Base-by-base conservation (phyloP, 2,113 vertebrate species). In the Syngnathoides biaculeatus region DNA sequence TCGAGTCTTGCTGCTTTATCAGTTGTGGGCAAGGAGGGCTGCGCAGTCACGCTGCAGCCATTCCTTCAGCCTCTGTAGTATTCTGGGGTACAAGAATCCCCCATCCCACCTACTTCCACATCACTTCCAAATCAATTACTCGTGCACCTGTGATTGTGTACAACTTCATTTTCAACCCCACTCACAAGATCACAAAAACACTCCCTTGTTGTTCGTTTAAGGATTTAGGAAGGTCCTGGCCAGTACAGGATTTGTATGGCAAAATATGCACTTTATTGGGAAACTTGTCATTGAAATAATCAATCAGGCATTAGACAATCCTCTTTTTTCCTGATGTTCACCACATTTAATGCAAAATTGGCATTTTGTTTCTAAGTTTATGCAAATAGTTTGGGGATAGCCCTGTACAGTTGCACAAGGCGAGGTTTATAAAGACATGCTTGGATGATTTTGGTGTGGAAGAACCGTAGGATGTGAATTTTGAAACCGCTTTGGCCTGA, bases 1-100 rank as follows among this genome's bases (percentile, higher is more conserved):
- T 72, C 56, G n/a, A 70, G 73, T 79, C 81, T 84, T 38, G 15
- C 76, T 69, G 73, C 70, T 78, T 88, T 88, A 89, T 88, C 86
- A 81, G 79, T 67, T 67, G 68, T 12, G 48, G 78, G 61, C 87
- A 87, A 78, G 70, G 77, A 83, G 62, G 59, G 68, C 71, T 68
- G 67, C 73, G 72, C 63, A 79, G 77, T 85, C 79, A 81, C 14
- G 58, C 56, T 2, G 58, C 77, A 64, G 78, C 75, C 66, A 48
- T 74, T 73, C 77, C 66, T 30, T 6, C 72, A 61, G 45, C 68
- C 62, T 68, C 66, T 5, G 48, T 78, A 74, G 79, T 72, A 86
- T 73, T 68, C 77, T 63, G 67, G 63, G 60, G 59, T 26, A 58
- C 58, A 65, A 67, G 42, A 69, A 27, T 15, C 20, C 55, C 20